Conservation (phyloP, 2,113 vertebrate species). For the Pimephales promelas region DNA sequence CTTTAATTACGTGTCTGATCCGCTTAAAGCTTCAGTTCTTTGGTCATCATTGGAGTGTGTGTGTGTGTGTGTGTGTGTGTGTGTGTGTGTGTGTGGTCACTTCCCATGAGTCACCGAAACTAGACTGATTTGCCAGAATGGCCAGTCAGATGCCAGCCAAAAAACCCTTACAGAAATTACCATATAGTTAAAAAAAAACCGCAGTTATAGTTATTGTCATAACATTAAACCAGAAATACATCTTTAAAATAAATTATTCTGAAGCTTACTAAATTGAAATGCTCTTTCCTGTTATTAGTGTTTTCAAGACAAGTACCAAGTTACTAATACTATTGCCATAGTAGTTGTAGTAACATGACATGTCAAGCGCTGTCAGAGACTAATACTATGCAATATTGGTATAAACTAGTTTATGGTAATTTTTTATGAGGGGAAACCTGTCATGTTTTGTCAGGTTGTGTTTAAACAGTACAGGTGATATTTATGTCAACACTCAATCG, state of each 20-base stretch:
- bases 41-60: constrained; percentile 8
- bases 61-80: constrained; percentile 10
- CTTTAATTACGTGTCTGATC: constrained; percentile 44
- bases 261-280: background rate
- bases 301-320: too few relatives aligned
- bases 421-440: background rate
- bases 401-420: background rate
- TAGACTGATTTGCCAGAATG: background rate
- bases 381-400: background rate
- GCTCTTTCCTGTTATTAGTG: background rate
- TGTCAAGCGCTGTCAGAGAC: background rate
- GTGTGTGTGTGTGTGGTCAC: background rate
- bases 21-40: constrained; percentile 41
- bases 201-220: background rate
- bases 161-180: background rate
- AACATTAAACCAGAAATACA: background rate
- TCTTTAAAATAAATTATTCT: background rate
- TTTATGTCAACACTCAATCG: background rate
- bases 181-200: background rate
- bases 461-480: background rate
- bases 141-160: background rate
- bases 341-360: background rate
- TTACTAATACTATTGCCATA: background rate
- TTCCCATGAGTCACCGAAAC: background rate
- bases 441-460: constrained; percentile 36